Evolutionary conservation across 2,888 invertebrate genomes (phyloP), one percentile per base, ranked within the genome.

Genomic region (Apamea anceps): DNA sequence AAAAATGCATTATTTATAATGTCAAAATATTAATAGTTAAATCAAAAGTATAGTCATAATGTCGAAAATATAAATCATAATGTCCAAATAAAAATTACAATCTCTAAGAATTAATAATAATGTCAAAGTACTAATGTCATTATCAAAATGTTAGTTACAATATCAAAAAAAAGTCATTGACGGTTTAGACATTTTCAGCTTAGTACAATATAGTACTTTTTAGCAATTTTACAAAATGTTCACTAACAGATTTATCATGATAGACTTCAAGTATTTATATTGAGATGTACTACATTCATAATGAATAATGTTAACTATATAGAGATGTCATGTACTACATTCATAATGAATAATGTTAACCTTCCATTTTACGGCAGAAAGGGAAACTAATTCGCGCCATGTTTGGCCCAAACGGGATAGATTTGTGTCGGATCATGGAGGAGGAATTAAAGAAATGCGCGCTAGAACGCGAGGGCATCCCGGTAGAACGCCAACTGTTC

Each of bases 381-480:
- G 95, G 95, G 3, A 93, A 94, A 83, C 86, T 97, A 54, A 92
- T 93, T 0, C 97, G 92, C 92, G 98, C 85, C 80, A 97, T 93
- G 95, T 98, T 95, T 95, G 98, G 91, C 88, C 97, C 94, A 0
- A 96, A 97, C 89, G 96, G 95, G 0, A 94, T 96, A 72, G 95
- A 96, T 28, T 87, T 97, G 6, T 95, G 95, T 77, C 93, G 93
- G 0, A 90, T 96, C 42, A 94, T 96, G 2, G 95, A 95, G 80
- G 96, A 96, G 51, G 96, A 97, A 66, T 80, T 97, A 5, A 87
- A 74, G 0, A 63, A 89, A 2, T 85, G 90, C 86, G 87, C 92
- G 72, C 68, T 72, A 12, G 95, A 95, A 83, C 10, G 57, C 0
- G 91, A 91, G 5, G 95, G 94, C 4, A 92, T 92, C 0, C 93